A percentile compares a stretch with the other conserved stretches of the same genome.
Conservation (phyloP, 1,140 invertebrate species). For the Hylaeus volcanicus region DNA sequence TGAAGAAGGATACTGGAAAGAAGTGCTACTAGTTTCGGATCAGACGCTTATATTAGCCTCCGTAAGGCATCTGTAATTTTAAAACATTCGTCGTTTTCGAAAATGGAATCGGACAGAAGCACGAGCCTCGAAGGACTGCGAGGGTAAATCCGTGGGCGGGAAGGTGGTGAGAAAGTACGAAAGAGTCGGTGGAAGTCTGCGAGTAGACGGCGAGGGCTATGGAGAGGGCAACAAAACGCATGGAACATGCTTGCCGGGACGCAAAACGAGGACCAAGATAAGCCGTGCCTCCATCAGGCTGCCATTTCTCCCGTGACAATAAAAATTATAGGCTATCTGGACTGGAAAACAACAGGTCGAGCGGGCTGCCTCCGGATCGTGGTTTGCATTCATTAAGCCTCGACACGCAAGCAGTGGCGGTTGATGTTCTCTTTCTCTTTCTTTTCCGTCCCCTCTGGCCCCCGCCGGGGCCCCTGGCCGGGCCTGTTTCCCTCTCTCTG, state of each 20-base stretch:
- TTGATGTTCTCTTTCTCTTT: conserved; percentile 54
- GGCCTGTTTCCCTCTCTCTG: conserved; percentile 10
- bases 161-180: conserved; percentile 36
- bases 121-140: background rate
- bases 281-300: conserved; percentile 79
- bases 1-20: too few relatives aligned
- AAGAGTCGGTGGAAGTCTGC: conserved; percentile 28
- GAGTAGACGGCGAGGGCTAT: conserved; percentile 52
- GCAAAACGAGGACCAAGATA: conserved; percentile 79
- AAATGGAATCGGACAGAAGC: background rate
- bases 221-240: conserved; percentile 78
- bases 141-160: conserved; percentile 30
- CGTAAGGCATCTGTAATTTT: too few relatives aligned
- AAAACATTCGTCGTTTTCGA: conserved; percentile 3
- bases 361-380: conserved; percentile 81
- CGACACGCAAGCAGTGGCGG: conserved; percentile 81
- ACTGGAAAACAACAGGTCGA: conserved; percentile 84
- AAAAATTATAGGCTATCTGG: conserved; percentile 85
- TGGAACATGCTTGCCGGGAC: conserved; percentile 73
- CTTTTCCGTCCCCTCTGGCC: conserved; percentile 9
- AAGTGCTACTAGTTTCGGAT: too few relatives aligned
- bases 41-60: too few relatives aligned
- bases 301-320: conserved; percentile 84
- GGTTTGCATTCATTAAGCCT: conserved; percentile 84
- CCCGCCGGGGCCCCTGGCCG: background rate